Percentiles rank a stretch among this genome's conserved stretches.
Evolutionary conservation across 1,140 invertebrate genomes (phyloP).

Genomic region (Hylaeus anthracinus): DNA sequence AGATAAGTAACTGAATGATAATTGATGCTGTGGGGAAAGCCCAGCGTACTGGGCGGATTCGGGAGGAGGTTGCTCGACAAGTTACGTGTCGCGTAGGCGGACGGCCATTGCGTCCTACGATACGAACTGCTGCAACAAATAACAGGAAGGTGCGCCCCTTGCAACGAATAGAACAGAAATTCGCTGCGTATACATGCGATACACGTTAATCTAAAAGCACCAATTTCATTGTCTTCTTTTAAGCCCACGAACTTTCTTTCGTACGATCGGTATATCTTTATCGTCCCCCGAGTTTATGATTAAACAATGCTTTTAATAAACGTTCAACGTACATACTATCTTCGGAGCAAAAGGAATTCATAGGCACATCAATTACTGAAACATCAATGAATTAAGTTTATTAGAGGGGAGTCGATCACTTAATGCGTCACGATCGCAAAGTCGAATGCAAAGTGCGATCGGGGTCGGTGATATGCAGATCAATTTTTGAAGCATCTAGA

Average conservation of each 20-base stretch:
- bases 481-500: conserved; percentile 15
- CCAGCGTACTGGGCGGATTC: conserved; percentile 38
- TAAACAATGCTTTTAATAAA: not conserved
- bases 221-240: not conserved
- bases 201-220: not conserved
- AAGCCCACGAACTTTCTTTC: not conserved
- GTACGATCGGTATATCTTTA: not conserved
- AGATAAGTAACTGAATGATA: conserved; percentile 62
- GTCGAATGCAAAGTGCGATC: conserved; percentile 32
- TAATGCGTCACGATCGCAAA: conserved; percentile 34
- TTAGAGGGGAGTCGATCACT: not conserved
- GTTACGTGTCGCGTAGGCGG: conserved; percentile 66
- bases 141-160: conserved; percentile 46
- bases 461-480: conserved; percentile 36
- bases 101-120: conserved; percentile 61
- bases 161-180: conserved; percentile 27
- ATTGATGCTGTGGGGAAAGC: conserved; percentile 44
- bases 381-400: conserved; percentile 6
- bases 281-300: not conserved
- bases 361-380: not conserved
- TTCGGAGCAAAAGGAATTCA: not conserved
- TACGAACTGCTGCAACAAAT: conserved; percentile 24
- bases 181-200: not conserved
- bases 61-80: conserved; percentile 55
- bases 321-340: not conserved